These are phyloP conservation scores for Carettochelys insculpta DNA, from an alignment of 2,113 vertebrate species.

Conservation along the genomic window DNA sequence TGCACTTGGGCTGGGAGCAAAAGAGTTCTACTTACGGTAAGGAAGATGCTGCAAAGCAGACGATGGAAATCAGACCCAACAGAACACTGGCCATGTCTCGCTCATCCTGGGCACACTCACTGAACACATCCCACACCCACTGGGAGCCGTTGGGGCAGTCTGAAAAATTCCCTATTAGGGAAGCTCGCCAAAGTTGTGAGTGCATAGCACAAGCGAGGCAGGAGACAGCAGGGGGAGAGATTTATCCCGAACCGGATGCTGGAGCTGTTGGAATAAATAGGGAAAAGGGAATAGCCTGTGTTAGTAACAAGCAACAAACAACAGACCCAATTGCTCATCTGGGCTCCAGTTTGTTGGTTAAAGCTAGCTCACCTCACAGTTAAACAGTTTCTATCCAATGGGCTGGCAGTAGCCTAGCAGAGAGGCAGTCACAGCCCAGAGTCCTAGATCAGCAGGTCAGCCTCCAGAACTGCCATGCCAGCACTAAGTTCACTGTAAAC, in stretches of 20 bases:
- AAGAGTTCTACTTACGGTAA: slow-evolving; percentile 84
- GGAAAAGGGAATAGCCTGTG: rapidly evolving
- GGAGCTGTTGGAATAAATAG: rapidly evolving
- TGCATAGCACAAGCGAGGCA: no score
- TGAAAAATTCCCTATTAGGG: slow-evolving; percentile 69
- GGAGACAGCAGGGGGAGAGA: no score
- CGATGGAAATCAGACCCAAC: slow-evolving; percentile 89
- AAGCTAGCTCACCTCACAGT: rapidly evolving
- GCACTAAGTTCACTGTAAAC: no score
- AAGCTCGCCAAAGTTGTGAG: not conserved
- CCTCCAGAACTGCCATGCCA: not conserved
- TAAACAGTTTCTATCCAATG: rapidly evolving
- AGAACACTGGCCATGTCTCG: slow-evolving; percentile 87
- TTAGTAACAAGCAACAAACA: rapidly evolving
- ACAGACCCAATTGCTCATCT: rapidly evolving
- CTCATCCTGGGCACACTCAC: slow-evolving; percentile 85
- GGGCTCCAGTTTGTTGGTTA: rapidly evolving
- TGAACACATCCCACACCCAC: slow-evolving; percentile 86
- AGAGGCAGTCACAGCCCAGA: not conserved
- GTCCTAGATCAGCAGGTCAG: not conserved
- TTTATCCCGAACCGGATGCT: rapidly evolving
- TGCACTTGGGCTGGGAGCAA: not conserved
- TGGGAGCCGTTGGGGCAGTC: slow-evolving; percentile 86
- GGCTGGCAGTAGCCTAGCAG: rapidly evolving
- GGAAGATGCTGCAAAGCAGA: slow-evolving; percentile 88